Base-by-base conservation (phyloP, 2,888 invertebrate genomes). In the Minunthozetes semirufus region DNA sequence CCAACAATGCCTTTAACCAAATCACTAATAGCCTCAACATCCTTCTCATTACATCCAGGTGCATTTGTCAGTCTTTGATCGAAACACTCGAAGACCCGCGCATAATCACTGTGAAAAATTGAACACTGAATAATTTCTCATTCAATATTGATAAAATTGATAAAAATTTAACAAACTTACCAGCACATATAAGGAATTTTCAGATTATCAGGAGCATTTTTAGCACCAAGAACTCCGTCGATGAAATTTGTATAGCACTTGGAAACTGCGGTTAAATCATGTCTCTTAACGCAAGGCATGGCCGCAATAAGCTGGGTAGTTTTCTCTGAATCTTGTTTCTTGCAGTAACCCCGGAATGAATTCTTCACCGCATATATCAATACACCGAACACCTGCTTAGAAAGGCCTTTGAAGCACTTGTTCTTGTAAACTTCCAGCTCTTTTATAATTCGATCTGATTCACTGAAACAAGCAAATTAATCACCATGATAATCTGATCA, bases 231-330 rank as follows among this genome's bases (percentile, higher is more conserved):
- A 22, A 38, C 1, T 1, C 15, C 9, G 13, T 66, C 66, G 4
- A 66, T 66, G 4, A 66, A 4, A 19, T 66, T 66, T 1, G 66
- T 11, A 42, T 66, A 66, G 66, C 66, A 66, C 19, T n/a, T 53
- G 11, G 27, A 17, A 3, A 33, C 38, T 6, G 42, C 5, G 3
- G 33, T 29, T 13, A 33, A 0, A 15, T 66, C 33, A 13, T 33
- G 17, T 13, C 9, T 66, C 3, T 66, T 42, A 17, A 27, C 17
- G 19, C 66, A 66, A 4, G 66, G 66, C 4, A 27, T 17, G 19
- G 25, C 19, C 4, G 33, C 15, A 1, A 66, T 38, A 0, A 66
- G 22, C 1, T 66, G 22, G 1, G 66, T 66, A 1, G 42, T 9
- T 3, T 22, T 38, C 11, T 42, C 1, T 22, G 66, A 66, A 19